These are phyloP conservation scores for Ectropis crepuscularia DNA, from an alignment of 2,888 invertebrate genomes.

Conservation along the genomic window DNA sequence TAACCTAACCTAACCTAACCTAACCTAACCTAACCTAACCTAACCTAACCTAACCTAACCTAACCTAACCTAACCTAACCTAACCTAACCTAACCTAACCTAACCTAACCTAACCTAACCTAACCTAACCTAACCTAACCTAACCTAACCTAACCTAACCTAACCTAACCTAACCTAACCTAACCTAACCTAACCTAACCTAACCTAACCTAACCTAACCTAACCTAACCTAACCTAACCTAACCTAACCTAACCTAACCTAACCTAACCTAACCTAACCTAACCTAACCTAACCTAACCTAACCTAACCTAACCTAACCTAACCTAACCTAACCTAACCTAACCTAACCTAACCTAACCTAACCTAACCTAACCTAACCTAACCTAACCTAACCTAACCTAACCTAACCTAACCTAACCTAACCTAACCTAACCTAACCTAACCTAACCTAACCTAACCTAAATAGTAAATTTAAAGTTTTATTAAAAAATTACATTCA, in stretches of 20 bases:
- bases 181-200: slow-evolving; percentile 20
- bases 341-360: too few relatives aligned
- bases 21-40: slow-evolving; percentile 34
- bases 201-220: too few relatives aligned
- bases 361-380: too few relatives aligned
- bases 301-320: too few relatives aligned
- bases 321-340: too few relatives aligned
- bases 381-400: slow-evolving; percentile 32
- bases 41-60: slow-evolving; percentile 35
- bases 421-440: slow-evolving; percentile 21
- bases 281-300: too few relatives aligned
- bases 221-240: too few relatives aligned
- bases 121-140: slow-evolving; percentile 9
- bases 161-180: slow-evolving; percentile 21
- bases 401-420: slow-evolving; percentile 21
- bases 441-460: slow-evolving; percentile 20
- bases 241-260: too few relatives aligned
- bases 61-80: slow-evolving; percentile 30
- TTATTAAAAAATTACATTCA: too few relatives aligned
- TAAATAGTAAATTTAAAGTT: slow-evolving; percentile 20
- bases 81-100: slow-evolving; percentile 22
- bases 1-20: slow-evolving; percentile 34
- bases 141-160: slow-evolving; percentile 21
- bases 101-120: slow-evolving; percentile 10
- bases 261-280: too few relatives aligned